phyloP scores from a whole-genome alignment of 2,797 vertebrate genomes.

The Myoxocephalus aenaeus region DNA sequence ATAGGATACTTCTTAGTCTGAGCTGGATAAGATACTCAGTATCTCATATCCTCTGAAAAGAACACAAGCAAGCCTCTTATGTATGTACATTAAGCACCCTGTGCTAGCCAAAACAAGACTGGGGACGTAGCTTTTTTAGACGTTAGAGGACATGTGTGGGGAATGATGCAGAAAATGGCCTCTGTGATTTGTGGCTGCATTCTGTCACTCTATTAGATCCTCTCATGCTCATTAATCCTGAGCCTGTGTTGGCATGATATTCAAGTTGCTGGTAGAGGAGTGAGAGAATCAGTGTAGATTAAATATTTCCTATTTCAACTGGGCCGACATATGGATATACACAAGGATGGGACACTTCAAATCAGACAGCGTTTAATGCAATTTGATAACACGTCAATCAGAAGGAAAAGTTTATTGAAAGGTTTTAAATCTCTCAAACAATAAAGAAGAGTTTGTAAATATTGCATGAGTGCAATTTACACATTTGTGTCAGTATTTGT shows the following conservation, averaged over 20 bases:
- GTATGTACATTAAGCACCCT: constrained; percentile 13
- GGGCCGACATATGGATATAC: background rate
- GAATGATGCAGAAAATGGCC: constrained; percentile 66
- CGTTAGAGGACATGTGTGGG: constrained; percentile 29
- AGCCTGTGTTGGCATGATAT: constrained; percentile 29
- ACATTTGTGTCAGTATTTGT: constrained; percentile 22
- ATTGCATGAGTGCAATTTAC: constrained; percentile 2
- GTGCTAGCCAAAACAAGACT: constrained; percentile 37
- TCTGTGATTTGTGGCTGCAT: constrained; percentile 55
- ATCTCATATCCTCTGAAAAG: constrained; percentile 28
- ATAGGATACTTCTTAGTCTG: constrained; percentile 1
- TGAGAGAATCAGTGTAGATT: constrained; percentile 29
- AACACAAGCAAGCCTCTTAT: constrained; percentile 30
- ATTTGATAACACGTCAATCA: constrained; percentile 12
- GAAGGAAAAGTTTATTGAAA: background rate
- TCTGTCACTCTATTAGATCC: constrained; percentile 41
- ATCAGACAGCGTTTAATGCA: background rate
- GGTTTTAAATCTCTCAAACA: constrained; percentile 10
- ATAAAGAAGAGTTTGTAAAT: background rate
- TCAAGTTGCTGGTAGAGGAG: constrained; percentile 33
- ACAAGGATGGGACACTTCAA: constrained; percentile 9
- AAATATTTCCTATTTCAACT: constrained; percentile 33
- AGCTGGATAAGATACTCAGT: constrained; percentile 12
- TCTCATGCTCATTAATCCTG: constrained; percentile 52
- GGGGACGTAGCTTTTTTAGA: constrained; percentile 6